Conservation (phyloP, 2,113 vertebrate genomes). For the Rhagologus leucostigma region DNA sequence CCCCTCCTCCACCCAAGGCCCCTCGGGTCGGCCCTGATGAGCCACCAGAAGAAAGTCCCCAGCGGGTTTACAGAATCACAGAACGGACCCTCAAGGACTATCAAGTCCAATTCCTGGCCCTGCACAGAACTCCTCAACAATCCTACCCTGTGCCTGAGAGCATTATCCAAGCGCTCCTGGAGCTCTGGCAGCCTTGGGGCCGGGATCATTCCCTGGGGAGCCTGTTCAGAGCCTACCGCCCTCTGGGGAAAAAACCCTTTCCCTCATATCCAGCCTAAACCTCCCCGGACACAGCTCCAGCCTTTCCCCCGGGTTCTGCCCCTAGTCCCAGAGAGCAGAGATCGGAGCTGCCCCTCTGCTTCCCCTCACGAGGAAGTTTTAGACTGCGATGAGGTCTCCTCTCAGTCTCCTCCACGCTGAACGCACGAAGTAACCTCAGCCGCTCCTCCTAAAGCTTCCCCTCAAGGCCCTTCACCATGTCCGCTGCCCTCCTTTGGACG, state of each 20-base stretch:
- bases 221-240: background rate
- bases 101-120: background rate
- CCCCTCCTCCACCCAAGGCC: background rate
- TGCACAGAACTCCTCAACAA: background rate
- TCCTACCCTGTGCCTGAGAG: background rate
- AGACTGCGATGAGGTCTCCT: background rate
- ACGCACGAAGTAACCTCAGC: background rate
- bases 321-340: background rate
- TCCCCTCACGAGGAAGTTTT: background rate
- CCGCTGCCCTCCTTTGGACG: background rate
- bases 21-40: background rate
- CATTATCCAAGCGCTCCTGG: background rate
- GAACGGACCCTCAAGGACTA: background rate
- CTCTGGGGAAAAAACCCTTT: background rate
- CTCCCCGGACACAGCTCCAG: background rate
- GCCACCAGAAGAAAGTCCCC: background rate
- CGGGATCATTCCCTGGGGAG: background rate
- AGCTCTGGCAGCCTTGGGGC: background rate
- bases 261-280: background rate
- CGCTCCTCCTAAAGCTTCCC: background rate
- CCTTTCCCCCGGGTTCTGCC: background rate
- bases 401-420: background rate
- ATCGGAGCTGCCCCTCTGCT: background rate
- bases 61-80: background rate
- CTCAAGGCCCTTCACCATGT: background rate